Base-by-base conservation (phyloP, 1,140 invertebrate species). In the Drosophila mayri region DNA sequence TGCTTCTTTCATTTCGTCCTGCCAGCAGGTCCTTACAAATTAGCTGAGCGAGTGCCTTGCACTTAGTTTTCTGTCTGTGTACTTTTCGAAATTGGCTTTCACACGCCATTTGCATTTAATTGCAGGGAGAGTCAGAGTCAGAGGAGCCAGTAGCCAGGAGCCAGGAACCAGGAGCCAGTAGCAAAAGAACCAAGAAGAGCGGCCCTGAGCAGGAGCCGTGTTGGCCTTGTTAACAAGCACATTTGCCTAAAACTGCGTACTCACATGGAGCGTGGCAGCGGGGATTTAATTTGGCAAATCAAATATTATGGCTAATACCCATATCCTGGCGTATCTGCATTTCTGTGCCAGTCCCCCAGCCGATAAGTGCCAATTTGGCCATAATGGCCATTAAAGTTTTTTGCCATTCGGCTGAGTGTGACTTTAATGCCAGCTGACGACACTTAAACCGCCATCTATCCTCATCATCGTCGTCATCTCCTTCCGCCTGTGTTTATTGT, bases 91-190 rank as follows among this genome's bases (percentile, higher is more conserved):
- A 88, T 90, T 88, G 85, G 78, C 85, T 88, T 88, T 88, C 77
- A 88, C 85, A 90, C 81, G 81, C 85, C 85, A 88, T 88, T 88
- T 90, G 85, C 85, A 85, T 90, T 88, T 88, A 88, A 88, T 88
- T 88, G 84, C 81, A 76, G 50, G 25, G 43, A 8, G 32, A 28
- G 46, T 11, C 9, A 11, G n/a, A 50, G 47, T 12, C 25, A 30
- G 25, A n/a, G n/a, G 25, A 49, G 9, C 8, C 14, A 22, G 22
- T n/a, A n/a, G n/a, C n/a, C n/a, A n/a, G n/a, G n/a, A 22, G 22
- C 22, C 22, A 2, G 25, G 18, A 18, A 10, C 28, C 47, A 54
- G 28, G 60, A 35, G 18, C 10, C 9, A 28, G 12, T 20, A 61
- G 18, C 11, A n/a, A 32, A 37, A n/a, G 12, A 12, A 47, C 43